Conservation (phyloP, 2,888 invertebrate genomes). For the Ormyrus nitidulus region DNA sequence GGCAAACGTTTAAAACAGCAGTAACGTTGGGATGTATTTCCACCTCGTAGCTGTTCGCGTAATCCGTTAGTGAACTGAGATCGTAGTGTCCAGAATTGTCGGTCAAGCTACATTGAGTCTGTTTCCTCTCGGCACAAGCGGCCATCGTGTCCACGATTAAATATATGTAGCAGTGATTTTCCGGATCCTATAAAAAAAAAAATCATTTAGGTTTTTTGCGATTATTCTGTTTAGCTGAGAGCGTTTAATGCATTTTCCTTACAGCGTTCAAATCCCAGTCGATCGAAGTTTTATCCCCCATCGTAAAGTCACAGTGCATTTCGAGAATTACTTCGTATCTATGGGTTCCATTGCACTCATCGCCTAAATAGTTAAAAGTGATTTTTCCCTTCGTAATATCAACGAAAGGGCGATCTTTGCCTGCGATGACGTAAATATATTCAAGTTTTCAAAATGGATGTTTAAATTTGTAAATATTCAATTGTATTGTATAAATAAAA, state of each 20-base stretch:
- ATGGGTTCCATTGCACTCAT: slow-evolving; percentile 11
- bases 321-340: slow-evolving; percentile 22
- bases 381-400: not conserved
- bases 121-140: slow-evolving; percentile 23
- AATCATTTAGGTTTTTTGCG: not conserved
- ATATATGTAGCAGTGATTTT: slow-evolving; percentile 4
- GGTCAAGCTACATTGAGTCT: not conserved
- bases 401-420: slow-evolving; percentile 23
- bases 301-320: slow-evolving; percentile 24
- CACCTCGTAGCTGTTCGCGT: slow-evolving; percentile 5
- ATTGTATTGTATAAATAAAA: not conserved
- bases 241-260: not conserved
- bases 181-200: not conserved
- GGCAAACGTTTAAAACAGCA: slow-evolving; percentile 32
- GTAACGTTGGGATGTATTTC: not conserved
- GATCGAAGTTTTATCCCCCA: not conserved
- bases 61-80: slow-evolving; percentile 16
- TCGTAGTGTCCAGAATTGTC: slow-evolving; percentile 11
- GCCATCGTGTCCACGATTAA: not conserved
- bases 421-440: not conserved
- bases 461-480: not conserved
- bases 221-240: not conserved
- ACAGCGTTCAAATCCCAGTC: slow-evolving; percentile 2
- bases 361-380: slow-evolving; percentile 21
- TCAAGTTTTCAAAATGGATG: not conserved